These are phyloP conservation scores for Ambastaia sidthimunki DNA, from an alignment of 2,797 vertebrate genomes.

Conservation along the genomic window DNA sequence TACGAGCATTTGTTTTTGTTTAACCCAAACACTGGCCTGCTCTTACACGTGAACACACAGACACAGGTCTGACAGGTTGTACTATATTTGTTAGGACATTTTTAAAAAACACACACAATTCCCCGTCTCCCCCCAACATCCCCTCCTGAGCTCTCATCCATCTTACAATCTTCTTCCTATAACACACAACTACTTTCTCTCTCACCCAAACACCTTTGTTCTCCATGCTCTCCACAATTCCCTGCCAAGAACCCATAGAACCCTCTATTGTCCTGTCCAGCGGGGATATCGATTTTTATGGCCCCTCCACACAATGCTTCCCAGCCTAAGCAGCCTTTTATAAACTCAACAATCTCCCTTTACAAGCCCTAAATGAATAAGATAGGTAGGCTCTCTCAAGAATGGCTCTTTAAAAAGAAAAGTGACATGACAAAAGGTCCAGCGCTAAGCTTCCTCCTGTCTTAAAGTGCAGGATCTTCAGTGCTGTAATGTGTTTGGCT, in stretches of 20 bases:
- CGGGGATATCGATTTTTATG: constrained; percentile 65
- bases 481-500: constrained; percentile 56
- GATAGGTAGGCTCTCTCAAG: constrained; percentile 57
- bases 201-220: constrained; percentile 32
- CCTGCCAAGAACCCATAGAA: constrained; percentile 34
- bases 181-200: constrained; percentile 48
- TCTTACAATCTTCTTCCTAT: constrained; percentile 12
- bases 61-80: no score
- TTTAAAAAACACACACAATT: no score
- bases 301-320: constrained; percentile 57
- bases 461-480: constrained; percentile 37
- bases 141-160: constrained; percentile 32
- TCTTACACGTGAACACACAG: no score
- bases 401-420: constrained; percentile 52
- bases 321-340: constrained; percentile 62
- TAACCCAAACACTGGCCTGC: no score
- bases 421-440: constrained; percentile 73
- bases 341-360: constrained; percentile 69
- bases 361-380: constrained; percentile 66
- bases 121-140: no score
- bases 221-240: constrained; percentile 11
- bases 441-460: constrained; percentile 58
- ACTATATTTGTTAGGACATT: no score
- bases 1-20: not conserved
- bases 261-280: constrained; percentile 54